Base-by-base conservation (phyloP, 2,888 invertebrate genomes). In the Trachelus iudaicus region DNA sequence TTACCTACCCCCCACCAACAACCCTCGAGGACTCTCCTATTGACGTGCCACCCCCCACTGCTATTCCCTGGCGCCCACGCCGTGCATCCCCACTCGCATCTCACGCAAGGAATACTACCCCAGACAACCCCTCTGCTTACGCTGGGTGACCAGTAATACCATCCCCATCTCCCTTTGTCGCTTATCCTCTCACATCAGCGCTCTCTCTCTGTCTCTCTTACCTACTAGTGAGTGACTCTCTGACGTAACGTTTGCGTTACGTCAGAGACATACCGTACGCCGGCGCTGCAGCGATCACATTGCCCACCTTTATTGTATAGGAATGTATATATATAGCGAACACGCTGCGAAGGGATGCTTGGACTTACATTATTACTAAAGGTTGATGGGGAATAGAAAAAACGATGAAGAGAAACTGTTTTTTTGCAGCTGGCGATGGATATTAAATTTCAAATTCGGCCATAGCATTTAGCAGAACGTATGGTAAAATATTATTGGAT, bases 11-110 rank as follows among this genome's bases (percentile, higher is more conserved):
- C 78, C 69, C 56, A 74, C 81, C 79, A 56, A 31, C 73, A 15
- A 37, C 34, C 37, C 37, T 33, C 76, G 80, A 79, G 81, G 84
- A 83, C 84, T 87, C 85, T 86, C 86, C 87, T 86, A 86, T 86
- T 86, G 86, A 86, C 85, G 87, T 86, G 80, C 87, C 79, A 81
- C 79, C 78, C 79, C 77, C 77, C 81, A 75, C 83, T 76, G 31
- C 9, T 75, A 75, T 75, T 68, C 30, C n/a, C 40, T 75, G 75
- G 34, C 69, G n/a, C 30, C 30, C 73, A 37, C 75, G 40, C 69
- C 35, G 69, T 68, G n/a, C 68, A 30, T 9, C 56, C 76, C 69
- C 15, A 35, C 68, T 40, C 15, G 6, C 40, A 23, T 40, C 40
- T 40, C 23, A 40, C 40, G 40, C 40, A 23, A 40, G 40, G 40